phyloP scores from a whole-genome alignment of 2,797 vertebrate species.

The Gouania willdenowi region DNA sequence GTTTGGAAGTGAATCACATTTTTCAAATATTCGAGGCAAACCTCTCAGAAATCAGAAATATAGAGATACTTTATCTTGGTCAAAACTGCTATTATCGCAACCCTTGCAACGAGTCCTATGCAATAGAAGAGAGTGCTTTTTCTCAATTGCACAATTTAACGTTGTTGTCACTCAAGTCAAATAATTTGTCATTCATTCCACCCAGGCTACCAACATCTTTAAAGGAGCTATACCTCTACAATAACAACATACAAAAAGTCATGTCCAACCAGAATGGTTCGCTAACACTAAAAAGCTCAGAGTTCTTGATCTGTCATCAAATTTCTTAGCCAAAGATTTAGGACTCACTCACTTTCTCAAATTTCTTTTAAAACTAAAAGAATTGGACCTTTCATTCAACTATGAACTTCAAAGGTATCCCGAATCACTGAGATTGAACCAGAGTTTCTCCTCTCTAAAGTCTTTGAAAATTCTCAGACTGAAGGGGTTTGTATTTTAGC shows the following conservation, averaged over 20 bases:
- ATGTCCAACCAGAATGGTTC: constrained; percentile 80
- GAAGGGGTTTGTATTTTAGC: constrained; percentile 88
- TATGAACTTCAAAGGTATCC: constrained; percentile 84
- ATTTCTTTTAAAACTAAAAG: constrained; percentile 76
- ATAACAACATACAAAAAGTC: constrained; percentile 82
- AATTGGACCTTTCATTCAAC: constrained; percentile 92
- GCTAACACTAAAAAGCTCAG: constrained; percentile 65
- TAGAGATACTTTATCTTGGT: constrained; percentile 85
- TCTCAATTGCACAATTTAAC: constrained; percentile 75
- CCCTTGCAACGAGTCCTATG: constrained; percentile 86
- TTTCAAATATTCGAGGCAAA: constrained; percentile 74
- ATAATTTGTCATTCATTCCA: constrained; percentile 87
- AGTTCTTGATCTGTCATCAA: constrained; percentile 89
- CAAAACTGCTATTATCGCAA: constrained; percentile 96
- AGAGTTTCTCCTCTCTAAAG: constrained; percentile 74
- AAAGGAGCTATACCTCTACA: constrained; percentile 88
- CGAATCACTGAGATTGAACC: constrained; percentile 71
- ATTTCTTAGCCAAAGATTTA: constrained; percentile 84
- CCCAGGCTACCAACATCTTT: constrained; percentile 76
- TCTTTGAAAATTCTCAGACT: constrained; percentile 80
- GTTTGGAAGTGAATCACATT: constrained; percentile 90
- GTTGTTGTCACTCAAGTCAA: constrained; percentile 86
- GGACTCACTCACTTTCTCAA: constrained; percentile 75
- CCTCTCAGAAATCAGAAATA: constrained; percentile 77
- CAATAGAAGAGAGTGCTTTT: constrained; percentile 81